phyloP scores from a whole-genome alignment of 1,140 invertebrate species.

The Zophobas morio region DNA sequence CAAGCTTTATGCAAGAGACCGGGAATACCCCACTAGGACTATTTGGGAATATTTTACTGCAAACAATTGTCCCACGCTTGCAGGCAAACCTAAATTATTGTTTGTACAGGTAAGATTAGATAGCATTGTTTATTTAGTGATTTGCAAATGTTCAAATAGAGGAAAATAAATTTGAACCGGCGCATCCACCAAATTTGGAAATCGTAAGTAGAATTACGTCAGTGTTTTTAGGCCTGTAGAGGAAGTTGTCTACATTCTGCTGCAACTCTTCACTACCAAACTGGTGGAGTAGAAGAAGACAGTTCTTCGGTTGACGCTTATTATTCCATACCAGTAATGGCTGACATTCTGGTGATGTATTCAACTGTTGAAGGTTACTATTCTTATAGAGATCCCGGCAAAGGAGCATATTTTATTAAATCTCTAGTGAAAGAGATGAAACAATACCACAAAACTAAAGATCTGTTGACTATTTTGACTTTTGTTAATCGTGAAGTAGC shows the following conservation, averaged over 20 bases:
- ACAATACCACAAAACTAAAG: slow-evolving; percentile 77
- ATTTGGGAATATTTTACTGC: slow-evolving; percentile 80
- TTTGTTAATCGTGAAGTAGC: slow-evolving; percentile 90
- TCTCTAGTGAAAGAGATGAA: slow-evolving; percentile 85
- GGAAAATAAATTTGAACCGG: too few species aligned
- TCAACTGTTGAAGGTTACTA: slow-evolving; percentile 91
- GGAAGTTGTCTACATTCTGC: slow-evolving; percentile 70
- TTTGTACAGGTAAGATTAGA: slow-evolving; percentile 75
- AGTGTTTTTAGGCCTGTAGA: slow-evolving; percentile 71
- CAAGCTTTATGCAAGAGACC: slow-evolving; percentile 77
- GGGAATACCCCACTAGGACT: slow-evolving; percentile 72
- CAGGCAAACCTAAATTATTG: slow-evolving; percentile 84
- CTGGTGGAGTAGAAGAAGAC: slow-evolving; percentile 33
- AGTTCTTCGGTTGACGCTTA: slow-evolving; percentile 75
- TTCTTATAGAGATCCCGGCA: slow-evolving; percentile 93
- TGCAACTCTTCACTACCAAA: slow-evolving; percentile 47
- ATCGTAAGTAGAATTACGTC: background rate
- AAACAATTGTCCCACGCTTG: slow-evolving; percentile 76
- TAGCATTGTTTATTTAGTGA: background rate
- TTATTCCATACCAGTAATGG: slow-evolving; percentile 69
- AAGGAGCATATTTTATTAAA: slow-evolving; percentile 96
- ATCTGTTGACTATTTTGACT: slow-evolving; percentile 89
- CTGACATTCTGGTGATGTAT: slow-evolving; percentile 95
- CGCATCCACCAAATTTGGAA: background rate
- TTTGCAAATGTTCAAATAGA: background rate